Evolutionary conservation across 1,140 invertebrate genomes (phyloP).

Genomic region (Helicoverpa armigera): DNA sequence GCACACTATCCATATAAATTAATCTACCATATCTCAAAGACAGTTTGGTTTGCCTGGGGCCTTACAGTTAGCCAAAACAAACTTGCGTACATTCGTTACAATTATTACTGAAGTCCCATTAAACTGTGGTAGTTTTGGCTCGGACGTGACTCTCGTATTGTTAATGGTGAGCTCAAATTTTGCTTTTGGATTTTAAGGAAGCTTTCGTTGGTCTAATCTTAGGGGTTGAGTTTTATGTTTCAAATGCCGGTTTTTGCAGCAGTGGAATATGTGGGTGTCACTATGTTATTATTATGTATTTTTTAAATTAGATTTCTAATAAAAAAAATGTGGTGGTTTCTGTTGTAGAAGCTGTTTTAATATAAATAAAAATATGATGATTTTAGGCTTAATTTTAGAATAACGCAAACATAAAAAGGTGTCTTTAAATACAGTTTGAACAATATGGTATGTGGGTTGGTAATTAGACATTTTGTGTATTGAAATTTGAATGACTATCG

Average conservation of each 20-base stretch:
- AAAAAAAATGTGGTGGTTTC: no score
- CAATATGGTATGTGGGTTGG: no score
- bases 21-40: constrained; percentile 52
- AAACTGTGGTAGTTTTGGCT: constrained; percentile 65
- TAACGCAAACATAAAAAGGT: no score
- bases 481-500: no score
- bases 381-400: no score
- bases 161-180: constrained; percentile 14
- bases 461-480: no score
- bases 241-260: neutral
- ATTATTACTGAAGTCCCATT: constrained; percentile 68
- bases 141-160: constrained; percentile 59
- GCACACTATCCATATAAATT: constrained; percentile 34
- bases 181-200: constrained; percentile 10
- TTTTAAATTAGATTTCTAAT: no score
- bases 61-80: constrained; percentile 59
- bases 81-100: constrained; percentile 73
- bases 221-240: neutral
- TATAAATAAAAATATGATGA: no score
- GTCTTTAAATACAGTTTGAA: no score
- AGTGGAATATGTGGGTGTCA: no score
- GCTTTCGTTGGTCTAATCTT: neutral
- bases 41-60: constrained; percentile 46
- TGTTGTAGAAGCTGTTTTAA: no score
- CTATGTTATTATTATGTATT: no score